A percentile compares a stretch with the other conserved stretches of the same genome.
These are phyloP conservation scores for Mylabris phalerata DNA, from an alignment of 1,140 invertebrate species.

Conservation along the genomic window DNA sequence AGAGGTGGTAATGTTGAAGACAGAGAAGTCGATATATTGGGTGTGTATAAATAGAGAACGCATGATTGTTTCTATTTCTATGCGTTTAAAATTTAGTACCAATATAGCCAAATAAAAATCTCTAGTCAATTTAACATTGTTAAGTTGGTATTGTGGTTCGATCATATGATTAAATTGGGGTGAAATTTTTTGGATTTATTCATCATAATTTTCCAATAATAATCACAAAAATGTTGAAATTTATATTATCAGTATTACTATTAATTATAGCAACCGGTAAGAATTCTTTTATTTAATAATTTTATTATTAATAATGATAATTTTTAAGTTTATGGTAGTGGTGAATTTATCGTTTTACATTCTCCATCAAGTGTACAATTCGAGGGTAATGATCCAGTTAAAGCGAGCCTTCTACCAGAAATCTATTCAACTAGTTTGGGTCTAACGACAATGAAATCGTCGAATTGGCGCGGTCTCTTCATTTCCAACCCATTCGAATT, in stretches of 20 bases:
- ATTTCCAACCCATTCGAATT: conserved; percentile 67
- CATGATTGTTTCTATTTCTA: too few relatives aligned
- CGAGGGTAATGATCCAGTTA: conserved; percentile 51
- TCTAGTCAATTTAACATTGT: too few relatives aligned
- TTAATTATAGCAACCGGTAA: conserved; percentile 1
- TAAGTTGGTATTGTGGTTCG: background rate
- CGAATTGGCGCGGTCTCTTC: conserved; percentile 62
- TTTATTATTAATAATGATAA: background rate
- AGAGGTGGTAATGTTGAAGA: too few relatives aligned
- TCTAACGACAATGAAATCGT: conserved; percentile 56
- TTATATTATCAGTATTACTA: background rate
- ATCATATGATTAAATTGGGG: too few relatives aligned
- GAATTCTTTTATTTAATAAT: background rate
- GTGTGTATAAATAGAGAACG: too few relatives aligned
- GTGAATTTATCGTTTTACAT: conserved; percentile 61
- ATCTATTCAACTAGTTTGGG: conserved; percentile 65
- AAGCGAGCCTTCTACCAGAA: conserved; percentile 60
- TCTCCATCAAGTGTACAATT: conserved; percentile 60
- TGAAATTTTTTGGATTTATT: too few relatives aligned
- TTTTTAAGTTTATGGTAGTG: conserved; percentile 54
- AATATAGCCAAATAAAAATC: too few relatives aligned
- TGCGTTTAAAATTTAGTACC: too few relatives aligned
- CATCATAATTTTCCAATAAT: too few relatives aligned
- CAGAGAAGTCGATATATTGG: too few relatives aligned
- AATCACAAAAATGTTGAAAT: too few relatives aligned